phyloP scores from a whole-genome alignment of 1,140 invertebrate species.

The Trichonephila clavipes region DNA sequence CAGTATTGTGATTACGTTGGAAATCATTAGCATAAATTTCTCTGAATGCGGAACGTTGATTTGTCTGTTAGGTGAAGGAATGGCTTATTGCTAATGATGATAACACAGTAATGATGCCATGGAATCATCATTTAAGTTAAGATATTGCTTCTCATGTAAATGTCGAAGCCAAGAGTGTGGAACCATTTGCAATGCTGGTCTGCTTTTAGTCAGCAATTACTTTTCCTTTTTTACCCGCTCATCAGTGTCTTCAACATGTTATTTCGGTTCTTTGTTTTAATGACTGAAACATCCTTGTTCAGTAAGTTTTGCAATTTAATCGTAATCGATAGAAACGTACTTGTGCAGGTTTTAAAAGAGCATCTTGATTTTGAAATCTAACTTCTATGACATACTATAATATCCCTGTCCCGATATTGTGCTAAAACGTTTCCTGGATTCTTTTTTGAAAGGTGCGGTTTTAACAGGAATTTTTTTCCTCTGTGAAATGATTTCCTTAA shows the following conservation, averaged over 20 bases:
- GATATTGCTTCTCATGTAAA: conserved; percentile 58
- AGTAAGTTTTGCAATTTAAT: background rate
- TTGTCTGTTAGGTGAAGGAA: conserved; percentile 67
- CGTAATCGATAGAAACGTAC: background rate
- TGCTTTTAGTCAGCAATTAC: background rate
- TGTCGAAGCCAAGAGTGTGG: conserved; percentile 30
- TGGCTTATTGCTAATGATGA: conserved; percentile 73
- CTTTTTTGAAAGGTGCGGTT: too few species aligned
- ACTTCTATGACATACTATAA: too few species aligned
- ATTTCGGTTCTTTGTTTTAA: background rate
- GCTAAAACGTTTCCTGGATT: too few species aligned
- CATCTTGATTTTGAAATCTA: too few species aligned
- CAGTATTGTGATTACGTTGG: conserved; percentile 58
- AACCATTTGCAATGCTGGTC: conserved; percentile 25
- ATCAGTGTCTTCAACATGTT: background rate
- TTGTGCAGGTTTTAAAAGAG: background rate
- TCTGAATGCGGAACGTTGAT: conserved; percentile 55
- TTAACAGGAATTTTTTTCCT: too few species aligned
- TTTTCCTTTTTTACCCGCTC: conserved; percentile 15
- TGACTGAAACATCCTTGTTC: background rate
- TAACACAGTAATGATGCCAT: conserved; percentile 61
- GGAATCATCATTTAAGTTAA: conserved; percentile 48
- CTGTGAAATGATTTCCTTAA: too few species aligned
- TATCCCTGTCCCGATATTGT: too few species aligned
- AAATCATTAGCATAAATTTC: conserved; percentile 75